Percentiles rank a stretch among this genome's conserved stretches.
Evolutionary conservation across 2,888 invertebrate species (phyloP).

Genomic region (Mayetiola destructor): DNA sequence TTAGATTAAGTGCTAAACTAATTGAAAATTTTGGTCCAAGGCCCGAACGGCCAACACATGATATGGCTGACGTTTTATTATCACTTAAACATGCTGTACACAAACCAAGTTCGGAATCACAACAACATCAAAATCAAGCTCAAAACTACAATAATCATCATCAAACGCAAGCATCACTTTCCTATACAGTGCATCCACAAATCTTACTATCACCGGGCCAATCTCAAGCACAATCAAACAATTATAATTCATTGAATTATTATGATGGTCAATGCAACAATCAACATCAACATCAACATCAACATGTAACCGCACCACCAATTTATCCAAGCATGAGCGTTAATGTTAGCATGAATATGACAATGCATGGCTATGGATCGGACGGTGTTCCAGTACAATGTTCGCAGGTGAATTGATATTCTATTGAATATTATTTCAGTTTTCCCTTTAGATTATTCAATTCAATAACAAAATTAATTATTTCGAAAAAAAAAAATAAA

Average conservation of each 20-base stretch:
- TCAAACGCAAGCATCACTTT: conserved; percentile 36
- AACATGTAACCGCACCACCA: conserved; percentile 31
- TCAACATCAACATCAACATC: conserved; percentile 25
- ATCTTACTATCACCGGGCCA: conserved; percentile 47
- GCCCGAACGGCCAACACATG: conserved; percentile 46
- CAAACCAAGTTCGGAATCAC: conserved; percentile 46
- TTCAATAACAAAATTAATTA: not conserved
- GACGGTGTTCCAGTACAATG: conserved; percentile 39
- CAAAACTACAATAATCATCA: conserved; percentile 25
- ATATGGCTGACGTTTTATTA: conserved; percentile 77
- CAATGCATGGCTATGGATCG: conserved; percentile 63
- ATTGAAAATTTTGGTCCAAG: conserved; percentile 33
- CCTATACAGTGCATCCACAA: conserved; percentile 42
- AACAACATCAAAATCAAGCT: conserved; percentile 40
- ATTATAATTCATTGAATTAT: conserved; percentile 23
- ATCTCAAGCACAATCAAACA: conserved; percentile 20
- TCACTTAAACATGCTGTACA: conserved; percentile 79
- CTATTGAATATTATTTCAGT: not conserved
- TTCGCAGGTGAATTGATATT: conserved; percentile 43
- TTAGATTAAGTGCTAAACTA: not conserved
- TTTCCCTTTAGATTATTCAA: not conserved
- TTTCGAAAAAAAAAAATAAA: too few relatives aligned
- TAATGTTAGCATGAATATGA: conserved; percentile 93
- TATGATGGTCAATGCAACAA: conserved; percentile 29
- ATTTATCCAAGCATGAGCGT: conserved; percentile 90